Conservation (phyloP, 2,888 invertebrate species). For the Atethmia centrago region DNA sequence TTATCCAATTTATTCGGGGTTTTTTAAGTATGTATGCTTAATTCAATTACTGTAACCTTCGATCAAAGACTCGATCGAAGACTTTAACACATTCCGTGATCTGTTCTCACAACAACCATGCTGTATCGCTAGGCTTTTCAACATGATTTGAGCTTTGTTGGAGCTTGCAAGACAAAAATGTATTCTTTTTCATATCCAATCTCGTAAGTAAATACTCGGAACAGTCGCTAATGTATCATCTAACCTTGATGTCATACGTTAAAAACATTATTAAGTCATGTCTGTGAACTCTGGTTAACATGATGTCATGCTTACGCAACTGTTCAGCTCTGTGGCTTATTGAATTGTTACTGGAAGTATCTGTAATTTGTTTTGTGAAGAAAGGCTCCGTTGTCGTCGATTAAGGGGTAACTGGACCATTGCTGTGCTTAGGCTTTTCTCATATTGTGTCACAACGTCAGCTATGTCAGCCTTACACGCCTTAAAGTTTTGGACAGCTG, state of each 20-base stretch:
- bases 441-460: not conserved
- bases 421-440: not conserved
- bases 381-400: not conserved
- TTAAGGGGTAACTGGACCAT: not conserved
- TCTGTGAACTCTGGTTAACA: conserved; percentile 30
- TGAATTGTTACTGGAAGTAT: conserved; percentile 46
- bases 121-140: not conserved
- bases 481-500: not conserved
- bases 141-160: not conserved
- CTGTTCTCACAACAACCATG: not conserved
- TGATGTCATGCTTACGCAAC: conserved; percentile 58
- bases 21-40: not conserved
- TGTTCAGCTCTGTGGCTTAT: conserved; percentile 28
- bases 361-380: conserved; percentile 20
- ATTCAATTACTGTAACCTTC: too few species aligned
- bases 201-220: conserved; percentile 30
- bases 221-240: conserved; percentile 34
- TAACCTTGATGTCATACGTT: conserved; percentile 59
- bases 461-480: not conserved
- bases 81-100: not conserved
- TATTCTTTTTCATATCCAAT: not conserved
- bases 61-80: too few species aligned
- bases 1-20: not conserved
- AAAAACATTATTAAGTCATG: conserved; percentile 62
- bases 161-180: not conserved